These are phyloP conservation scores for Cataglyphis rosenhaueri DNA, from an alignment of 2,888 invertebrate species.

Conservation along the genomic window DNA sequence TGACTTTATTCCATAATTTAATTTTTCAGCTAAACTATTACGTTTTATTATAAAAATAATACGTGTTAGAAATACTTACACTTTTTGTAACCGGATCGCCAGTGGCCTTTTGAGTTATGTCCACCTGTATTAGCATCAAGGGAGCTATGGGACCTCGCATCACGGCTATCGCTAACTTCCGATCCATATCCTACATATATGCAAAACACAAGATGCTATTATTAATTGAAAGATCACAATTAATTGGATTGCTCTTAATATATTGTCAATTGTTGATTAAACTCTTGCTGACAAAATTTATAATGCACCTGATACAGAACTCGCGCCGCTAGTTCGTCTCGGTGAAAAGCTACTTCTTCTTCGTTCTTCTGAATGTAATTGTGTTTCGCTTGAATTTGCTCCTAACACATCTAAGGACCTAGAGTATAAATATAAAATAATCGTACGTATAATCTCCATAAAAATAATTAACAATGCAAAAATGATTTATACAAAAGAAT, in stretches of 20 bases:
- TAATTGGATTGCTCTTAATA: not conserved
- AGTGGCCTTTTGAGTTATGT: conserved; percentile 85
- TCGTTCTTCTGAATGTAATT: conserved; percentile 76
- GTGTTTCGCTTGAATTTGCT: conserved; percentile 73
- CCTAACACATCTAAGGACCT: conserved; percentile 82
- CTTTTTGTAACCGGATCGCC: conserved; percentile 89
- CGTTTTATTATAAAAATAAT: not conserved
- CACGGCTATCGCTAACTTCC: conserved; percentile 89
- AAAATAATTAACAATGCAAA: not conserved
- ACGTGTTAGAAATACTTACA: conserved; percentile 85
- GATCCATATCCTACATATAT: conserved; percentile 89
- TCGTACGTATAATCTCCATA: not conserved
- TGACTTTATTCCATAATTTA: not conserved
- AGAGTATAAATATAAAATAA: not conserved
- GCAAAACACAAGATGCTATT: not conserved
- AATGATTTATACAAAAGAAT: not conserved
- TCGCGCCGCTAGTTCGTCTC: conserved; percentile 93
- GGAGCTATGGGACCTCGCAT: conserved; percentile 87
- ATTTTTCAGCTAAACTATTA: not conserved
- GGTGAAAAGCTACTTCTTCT: conserved; percentile 85
- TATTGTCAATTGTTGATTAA: not conserved
- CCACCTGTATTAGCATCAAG: conserved; percentile 86
- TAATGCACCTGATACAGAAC: conserved; percentile 89
- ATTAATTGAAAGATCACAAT: not conserved
- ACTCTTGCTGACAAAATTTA: not conserved